A percentile compares a stretch with the other conserved stretches of the same genome.
phyloP scores from a whole-genome alignment of 2,888 invertebrate species.

The Archips crataeganus region DNA sequence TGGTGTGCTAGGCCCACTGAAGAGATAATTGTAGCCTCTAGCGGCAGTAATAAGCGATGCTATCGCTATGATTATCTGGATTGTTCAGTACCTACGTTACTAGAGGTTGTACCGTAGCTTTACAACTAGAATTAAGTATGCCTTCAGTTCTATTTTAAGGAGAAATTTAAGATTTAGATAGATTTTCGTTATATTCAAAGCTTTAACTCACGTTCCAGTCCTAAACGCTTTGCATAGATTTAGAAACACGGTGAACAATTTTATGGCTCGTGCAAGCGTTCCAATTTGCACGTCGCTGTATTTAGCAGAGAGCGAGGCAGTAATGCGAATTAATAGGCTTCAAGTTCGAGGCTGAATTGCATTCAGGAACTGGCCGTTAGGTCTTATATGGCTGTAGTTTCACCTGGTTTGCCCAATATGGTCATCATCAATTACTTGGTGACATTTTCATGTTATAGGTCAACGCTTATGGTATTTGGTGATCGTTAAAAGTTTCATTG shows the following conservation, averaged over 20 bases:
- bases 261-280: slow-evolving; percentile 27
- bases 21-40: slow-evolving; percentile 31
- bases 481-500: slow-evolving; percentile 20
- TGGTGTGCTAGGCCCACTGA: not conserved
- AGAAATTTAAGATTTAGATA: not conserved
- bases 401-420: slow-evolving; percentile 49
- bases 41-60: slow-evolving; percentile 21
- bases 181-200: not conserved
- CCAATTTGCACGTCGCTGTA: slow-evolving; percentile 36
- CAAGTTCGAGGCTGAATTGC: slow-evolving; percentile 45
- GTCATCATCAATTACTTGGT: slow-evolving; percentile 54
- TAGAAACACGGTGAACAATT: slow-evolving; percentile 16
- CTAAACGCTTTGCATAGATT: not conserved
- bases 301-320: slow-evolving; percentile 30
- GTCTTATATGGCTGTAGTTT: slow-evolving; percentile 49
- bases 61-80: slow-evolving; percentile 33
- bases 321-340: slow-evolving; percentile 39
- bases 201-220: not conserved
- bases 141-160: not conserved
- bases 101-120: not conserved
- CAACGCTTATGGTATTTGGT: slow-evolving; percentile 36
- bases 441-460: slow-evolving; percentile 56
- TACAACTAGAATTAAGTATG: not conserved
- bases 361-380: slow-evolving; percentile 47
- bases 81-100: not conserved